phyloP scores from a whole-genome alignment of 2,797 vertebrate genomes.

The Spondyliosoma cantharus region DNA sequence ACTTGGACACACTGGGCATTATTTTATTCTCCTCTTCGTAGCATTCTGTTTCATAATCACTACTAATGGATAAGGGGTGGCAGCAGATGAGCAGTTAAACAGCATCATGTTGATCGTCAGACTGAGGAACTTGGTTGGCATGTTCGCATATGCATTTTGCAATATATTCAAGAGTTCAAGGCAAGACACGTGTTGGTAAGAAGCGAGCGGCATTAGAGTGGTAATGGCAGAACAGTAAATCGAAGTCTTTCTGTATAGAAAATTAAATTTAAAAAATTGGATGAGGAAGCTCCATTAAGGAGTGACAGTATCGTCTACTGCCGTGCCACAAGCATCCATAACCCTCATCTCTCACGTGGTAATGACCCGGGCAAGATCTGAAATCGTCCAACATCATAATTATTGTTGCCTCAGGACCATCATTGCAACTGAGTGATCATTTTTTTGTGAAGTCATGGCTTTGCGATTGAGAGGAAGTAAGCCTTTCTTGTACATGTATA shows the following conservation, averaged over 20 bases:
- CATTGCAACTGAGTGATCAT: no score
- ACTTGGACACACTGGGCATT: constrained; percentile 32
- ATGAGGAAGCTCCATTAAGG: constrained; percentile 17
- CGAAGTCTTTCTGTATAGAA: constrained; percentile 2
- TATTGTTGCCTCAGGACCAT: no score
- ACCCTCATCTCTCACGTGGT: constrained; percentile 20
- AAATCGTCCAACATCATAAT: no score
- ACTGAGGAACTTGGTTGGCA: constrained; percentile 56
- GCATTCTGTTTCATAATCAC: constrained; percentile 50
- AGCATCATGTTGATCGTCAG: constrained; percentile 63
- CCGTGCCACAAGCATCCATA: constrained; percentile 34
- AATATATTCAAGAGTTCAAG: constrained; percentile 72
- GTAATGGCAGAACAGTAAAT: not conserved
- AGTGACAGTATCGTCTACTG: constrained; percentile 63
- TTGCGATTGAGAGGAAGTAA: no score
- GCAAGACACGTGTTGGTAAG: constrained; percentile 77
- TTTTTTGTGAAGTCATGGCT: no score
- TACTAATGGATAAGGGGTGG: constrained; percentile 47
- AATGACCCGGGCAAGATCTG: constrained; percentile 31
- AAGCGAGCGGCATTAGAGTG: constrained; percentile 73
- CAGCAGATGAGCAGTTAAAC: constrained; percentile 66
- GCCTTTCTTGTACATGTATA: no score
- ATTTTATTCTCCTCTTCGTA: constrained; percentile 40
- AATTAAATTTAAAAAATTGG: not conserved
- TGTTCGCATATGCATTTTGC: constrained; percentile 76